Evolutionary conservation across 2,888 invertebrate species (phyloP), one percentile per base, ranked within the genome.

Genomic region (Petrophora chlorosata): DNA sequence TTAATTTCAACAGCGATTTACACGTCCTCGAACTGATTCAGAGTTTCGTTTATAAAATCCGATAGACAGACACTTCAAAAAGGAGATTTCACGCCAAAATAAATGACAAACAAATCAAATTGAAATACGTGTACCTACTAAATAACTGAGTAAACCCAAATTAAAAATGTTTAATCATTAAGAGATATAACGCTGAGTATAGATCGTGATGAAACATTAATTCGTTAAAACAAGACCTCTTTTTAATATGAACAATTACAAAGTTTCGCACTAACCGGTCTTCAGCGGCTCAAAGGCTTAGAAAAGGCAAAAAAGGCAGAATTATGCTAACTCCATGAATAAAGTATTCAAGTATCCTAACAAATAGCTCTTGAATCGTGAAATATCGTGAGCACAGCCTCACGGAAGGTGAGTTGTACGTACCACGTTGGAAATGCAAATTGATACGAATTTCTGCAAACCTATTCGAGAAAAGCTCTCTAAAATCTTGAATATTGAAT

Each of bases 341-440:
- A 73, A 72, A 63, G 63, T 64, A 68, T 66, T 65, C 63, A 58
- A 63, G 56, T 51, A 48, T 49, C 57, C 50, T 60, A 59, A 70
- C 59, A 44, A 48, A 45, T 48, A 41, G 40, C 41, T 23, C 33
- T 39, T 22, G 46, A 22, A 43, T 30, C 23, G 43, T 50, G 43
- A 50, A 40, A 56, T 51, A 47, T 35, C 28, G 39, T 22, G 36
- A 49, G 33, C 32, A 14, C 14, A 17, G 17, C 46, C 39, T 42
- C 25, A 30, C 32, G 42, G 38, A 29, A 41, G 35, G 41, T 41
- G 45, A 49, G 12, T 39, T 39, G 43, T 50, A 14, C 42, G 32
- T 32, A n/a, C 13, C 22, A 17, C 49, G 13, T 16, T 29, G 14
- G 29, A 50, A 39, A 50, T 50, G 49, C 43, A 50, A 50, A 50